phyloP scores from a whole-genome alignment of 2,797 vertebrate species.

The Lepilemur ruficaudatus region DNA sequence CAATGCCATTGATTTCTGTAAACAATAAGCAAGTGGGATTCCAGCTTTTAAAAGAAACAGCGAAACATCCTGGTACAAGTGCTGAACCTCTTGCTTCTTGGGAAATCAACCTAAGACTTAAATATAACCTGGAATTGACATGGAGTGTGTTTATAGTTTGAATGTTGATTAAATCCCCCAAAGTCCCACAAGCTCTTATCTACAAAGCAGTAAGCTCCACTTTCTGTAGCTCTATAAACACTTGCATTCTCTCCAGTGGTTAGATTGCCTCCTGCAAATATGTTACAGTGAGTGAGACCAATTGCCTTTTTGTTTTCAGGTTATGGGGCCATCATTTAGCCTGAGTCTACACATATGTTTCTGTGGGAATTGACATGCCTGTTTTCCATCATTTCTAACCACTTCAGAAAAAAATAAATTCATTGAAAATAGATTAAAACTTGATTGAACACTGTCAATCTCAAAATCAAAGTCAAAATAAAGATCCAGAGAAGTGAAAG shows the following conservation, averaged over 20 bases:
- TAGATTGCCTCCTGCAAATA: neutral
- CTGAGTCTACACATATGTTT: neutral
- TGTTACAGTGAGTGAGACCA: neutral
- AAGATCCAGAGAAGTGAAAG: neutral
- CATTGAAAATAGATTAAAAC: slow-evolving; percentile 34
- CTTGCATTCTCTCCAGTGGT: neutral
- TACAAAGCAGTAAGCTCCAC: neutral
- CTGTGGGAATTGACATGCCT: neutral
- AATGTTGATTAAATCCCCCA: slow-evolving; percentile 54
- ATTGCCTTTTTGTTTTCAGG: neutral
- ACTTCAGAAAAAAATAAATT: neutral
- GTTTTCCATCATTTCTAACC: neutral
- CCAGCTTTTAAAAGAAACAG: slow-evolving; percentile 52
- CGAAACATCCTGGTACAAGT: slow-evolving; percentile 45
- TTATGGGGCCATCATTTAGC: neutral
- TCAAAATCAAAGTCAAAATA: slow-evolving; percentile 51
- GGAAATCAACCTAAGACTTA: slow-evolving; percentile 63
- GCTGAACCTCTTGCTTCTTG: slow-evolving; percentile 30
- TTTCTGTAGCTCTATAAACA: neutral
- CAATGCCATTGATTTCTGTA: slow-evolving; percentile 28
- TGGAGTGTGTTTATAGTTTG: slow-evolving; percentile 41
- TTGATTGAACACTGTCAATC: neutral
- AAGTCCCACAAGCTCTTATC: slow-evolving; percentile 16
- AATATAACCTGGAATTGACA: slow-evolving; percentile 62
- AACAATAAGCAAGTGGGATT: slow-evolving; percentile 52